A percentile compares a stretch with the other conserved stretches of the same genome.
These are phyloP conservation scores for Protobothrops mucrosquamatus DNA, from an alignment of 2,113 vertebrate genomes.

Conservation along the genomic window DNA sequence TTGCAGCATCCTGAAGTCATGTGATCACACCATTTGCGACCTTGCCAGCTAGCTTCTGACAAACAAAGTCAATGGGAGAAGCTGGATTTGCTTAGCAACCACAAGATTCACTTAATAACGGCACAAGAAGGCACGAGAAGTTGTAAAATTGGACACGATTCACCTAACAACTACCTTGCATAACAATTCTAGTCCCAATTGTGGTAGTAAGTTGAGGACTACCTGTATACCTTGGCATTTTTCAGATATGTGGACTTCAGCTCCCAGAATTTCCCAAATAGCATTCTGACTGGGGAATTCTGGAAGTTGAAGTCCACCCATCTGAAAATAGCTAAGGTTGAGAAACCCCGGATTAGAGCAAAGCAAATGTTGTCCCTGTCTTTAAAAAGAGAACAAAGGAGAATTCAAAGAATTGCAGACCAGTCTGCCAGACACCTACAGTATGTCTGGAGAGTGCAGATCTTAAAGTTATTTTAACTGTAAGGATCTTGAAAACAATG, in stretches of 20 bases:
- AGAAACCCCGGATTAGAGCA: not conserved
- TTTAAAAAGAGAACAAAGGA: not conserved
- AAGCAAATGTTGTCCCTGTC: not conserved
- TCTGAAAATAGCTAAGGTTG: not conserved
- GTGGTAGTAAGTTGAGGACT: no score
- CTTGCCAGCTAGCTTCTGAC: not conserved
- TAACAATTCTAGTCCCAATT: not conserved
- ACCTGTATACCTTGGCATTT: not conserved
- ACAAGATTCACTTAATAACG: not conserved
- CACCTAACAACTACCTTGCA: not conserved
- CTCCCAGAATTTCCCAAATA: not conserved
- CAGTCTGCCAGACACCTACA: not conserved
- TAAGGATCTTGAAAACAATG: not conserved
- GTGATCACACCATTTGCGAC: not conserved
- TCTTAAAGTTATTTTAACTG: not conserved
- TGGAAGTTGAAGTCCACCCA: not conserved
- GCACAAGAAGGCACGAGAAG: not conserved
- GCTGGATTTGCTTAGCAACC: not conserved
- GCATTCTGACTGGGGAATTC: no score
- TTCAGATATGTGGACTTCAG: not conserved
- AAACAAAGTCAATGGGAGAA: not conserved
- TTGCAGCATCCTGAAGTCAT: not conserved
- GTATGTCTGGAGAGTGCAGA: not conserved
- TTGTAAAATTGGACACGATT: not conserved
- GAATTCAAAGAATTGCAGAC: not conserved